phyloP scores from a whole-genome alignment of 2,888 invertebrate species.

The Lissocephala sabroskyi region DNA sequence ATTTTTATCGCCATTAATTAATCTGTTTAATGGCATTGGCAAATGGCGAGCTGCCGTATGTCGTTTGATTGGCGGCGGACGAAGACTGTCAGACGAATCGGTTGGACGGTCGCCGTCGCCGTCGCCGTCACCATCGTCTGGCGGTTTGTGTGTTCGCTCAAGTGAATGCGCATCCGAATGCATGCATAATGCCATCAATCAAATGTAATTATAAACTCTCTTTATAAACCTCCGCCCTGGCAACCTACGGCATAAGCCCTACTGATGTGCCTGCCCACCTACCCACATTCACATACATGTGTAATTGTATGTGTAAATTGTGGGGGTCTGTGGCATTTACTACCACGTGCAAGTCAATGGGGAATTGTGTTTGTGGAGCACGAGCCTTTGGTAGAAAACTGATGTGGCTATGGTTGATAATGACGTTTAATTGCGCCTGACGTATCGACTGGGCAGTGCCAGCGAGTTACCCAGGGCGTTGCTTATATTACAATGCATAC shows the following conservation, averaged over 20 bases:
- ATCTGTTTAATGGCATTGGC: slow-evolving; percentile 50
- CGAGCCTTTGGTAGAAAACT: not conserved
- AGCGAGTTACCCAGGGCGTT: too few species aligned
- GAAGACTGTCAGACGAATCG: too few species aligned
- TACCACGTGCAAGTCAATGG: slow-evolving; percentile 6
- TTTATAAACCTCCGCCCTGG: too few species aligned
- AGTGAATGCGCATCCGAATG: slow-evolving; percentile 23
- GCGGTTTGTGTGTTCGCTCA: slow-evolving; percentile 9
- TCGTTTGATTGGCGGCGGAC: not conserved
- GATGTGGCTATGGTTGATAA: slow-evolving; percentile 15
- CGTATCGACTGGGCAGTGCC: not conserved
- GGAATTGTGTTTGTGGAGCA: not conserved
- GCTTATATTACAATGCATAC: too few species aligned
- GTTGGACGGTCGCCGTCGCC: too few species aligned
- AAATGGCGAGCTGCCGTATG: not conserved
- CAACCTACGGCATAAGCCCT: too few species aligned
- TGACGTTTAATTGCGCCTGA: slow-evolving; percentile 21
- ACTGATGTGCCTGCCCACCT: too few species aligned
- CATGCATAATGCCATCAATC: slow-evolving; percentile 56
- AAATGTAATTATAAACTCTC: slow-evolving; percentile 53
- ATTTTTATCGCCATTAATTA: slow-evolving; percentile 56
- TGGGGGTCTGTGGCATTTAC: not conserved
- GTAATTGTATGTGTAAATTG: not conserved
- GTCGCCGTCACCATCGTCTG: too few species aligned
- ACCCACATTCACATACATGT: too few species aligned